These are phyloP conservation scores for Metalampra italica DNA, from an alignment of 2,888 invertebrate genomes.

Conservation along the genomic window DNA sequence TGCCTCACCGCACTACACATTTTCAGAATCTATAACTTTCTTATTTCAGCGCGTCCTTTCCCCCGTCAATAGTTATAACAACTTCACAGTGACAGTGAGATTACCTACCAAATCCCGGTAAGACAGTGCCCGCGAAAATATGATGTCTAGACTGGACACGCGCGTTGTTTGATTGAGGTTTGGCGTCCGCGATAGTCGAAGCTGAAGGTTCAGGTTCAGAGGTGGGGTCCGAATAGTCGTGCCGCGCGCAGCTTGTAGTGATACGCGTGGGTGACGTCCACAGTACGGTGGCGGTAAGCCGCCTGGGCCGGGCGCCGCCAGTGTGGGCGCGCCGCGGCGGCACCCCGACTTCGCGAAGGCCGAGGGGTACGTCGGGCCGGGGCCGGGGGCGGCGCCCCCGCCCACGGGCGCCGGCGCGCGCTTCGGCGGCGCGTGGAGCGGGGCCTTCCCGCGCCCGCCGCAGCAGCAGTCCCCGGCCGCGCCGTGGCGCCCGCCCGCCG, in stretches of 20 bases:
- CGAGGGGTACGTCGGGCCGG: slow-evolving; percentile 50
- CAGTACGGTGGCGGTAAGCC: slow-evolving; percentile 64
- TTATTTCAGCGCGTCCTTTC: slow-evolving; percentile 4
- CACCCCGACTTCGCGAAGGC: slow-evolving; percentile 89
- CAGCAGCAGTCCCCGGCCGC: slow-evolving; percentile 50
- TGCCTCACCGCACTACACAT: background rate
- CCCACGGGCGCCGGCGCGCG: slow-evolving; percentile 27
- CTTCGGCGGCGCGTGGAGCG: slow-evolving; percentile 25
- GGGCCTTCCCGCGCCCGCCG: slow-evolving; percentile 47
- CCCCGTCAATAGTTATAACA: background rate
- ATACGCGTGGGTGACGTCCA: slow-evolving; percentile 13
- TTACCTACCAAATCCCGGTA: background rate
- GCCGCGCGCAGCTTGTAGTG: slow-evolving; percentile 2
- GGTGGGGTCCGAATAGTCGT: background rate
- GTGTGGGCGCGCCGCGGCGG: slow-evolving; percentile 82
- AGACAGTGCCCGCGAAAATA: background rate
- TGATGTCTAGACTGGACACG: background rate
- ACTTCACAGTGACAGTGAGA: background rate
- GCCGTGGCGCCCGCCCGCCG: slow-evolving; percentile 46
- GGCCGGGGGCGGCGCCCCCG: slow-evolving; percentile 14
- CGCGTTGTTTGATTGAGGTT: background rate
- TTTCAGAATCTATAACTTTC: slow-evolving; percentile 1
- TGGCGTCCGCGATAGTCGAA: background rate
- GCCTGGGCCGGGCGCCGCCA: slow-evolving; percentile 53
- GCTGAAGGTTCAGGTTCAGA: slow-evolving; percentile 1